A percentile compares a stretch with the other conserved stretches of the same genome.
phyloP scores from a whole-genome alignment of 2,113 vertebrate genomes.

The Ceratotherium simum region DNA sequence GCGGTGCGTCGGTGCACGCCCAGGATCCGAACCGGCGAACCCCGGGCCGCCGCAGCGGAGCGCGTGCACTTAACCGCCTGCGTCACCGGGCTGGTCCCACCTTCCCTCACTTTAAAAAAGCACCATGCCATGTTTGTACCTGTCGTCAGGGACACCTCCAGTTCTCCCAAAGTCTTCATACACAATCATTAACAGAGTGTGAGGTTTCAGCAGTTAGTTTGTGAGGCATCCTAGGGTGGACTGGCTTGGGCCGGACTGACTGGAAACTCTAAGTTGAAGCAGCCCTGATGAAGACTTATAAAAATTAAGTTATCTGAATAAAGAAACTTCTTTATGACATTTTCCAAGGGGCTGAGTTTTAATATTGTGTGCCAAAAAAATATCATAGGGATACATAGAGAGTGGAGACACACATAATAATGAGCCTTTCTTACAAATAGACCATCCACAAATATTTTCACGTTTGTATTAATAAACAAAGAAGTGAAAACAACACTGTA shows the following conservation, averaged over 20 bases:
- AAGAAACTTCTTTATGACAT: background rate
- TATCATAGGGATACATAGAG: background rate
- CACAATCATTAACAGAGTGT: background rate
- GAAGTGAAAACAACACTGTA: background rate
- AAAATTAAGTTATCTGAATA: conserved; percentile 33
- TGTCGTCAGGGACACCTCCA: background rate
- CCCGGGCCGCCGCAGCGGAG: too few species aligned
- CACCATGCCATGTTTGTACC: background rate
- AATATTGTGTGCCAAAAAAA: background rate
- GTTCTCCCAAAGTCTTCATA: background rate
- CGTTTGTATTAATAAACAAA: background rate
- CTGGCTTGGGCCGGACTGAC: background rate
- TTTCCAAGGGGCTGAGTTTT: conserved; percentile 10
- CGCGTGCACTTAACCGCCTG: too few species aligned
- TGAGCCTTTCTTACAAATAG: background rate
- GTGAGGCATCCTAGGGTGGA: background rate
- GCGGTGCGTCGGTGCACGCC: too few species aligned
- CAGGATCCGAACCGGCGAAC: too few species aligned
- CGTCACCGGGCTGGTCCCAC: background rate
- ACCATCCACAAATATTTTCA: background rate
- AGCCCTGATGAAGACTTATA: background rate
- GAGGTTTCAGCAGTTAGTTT: background rate
- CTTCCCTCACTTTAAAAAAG: background rate
- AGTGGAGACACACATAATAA: background rate
- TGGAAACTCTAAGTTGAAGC: conserved; percentile 7